Base-by-base conservation (phyloP, 2,797 vertebrate species). In the Myotis findleyi region DNA sequence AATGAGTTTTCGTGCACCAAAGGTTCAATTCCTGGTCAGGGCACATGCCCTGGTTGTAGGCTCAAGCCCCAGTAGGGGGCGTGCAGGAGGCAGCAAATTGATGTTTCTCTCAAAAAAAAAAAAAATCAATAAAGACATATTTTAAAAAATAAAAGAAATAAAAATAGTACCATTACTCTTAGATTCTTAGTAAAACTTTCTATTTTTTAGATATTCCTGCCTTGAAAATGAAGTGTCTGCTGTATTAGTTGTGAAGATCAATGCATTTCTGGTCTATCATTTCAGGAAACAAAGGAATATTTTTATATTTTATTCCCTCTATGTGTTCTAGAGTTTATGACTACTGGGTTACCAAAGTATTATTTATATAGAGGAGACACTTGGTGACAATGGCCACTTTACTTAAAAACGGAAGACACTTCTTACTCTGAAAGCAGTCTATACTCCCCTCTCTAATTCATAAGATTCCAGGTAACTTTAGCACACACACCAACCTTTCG, bases 351-450 rank as follows among this genome's bases (percentile, higher is more conserved):
- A 82, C 49, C 36, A 27, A 66, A n/a, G 30, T 47, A 92, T 33
- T 64, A 91, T 27, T 95, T 87, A 79, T 12, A n/a, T 87, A 84
- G 57, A 94, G 25, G 38, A 66, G 72, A 88, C 80, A 75, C 41
- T 6, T 53, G 80, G 62, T 13, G 18, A 64, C 51, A 68, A 89
- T 5, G 53, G 51, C 71, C 47, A 57, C 59, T 91, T 59, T 86
- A 47, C 23, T 44, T 41, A 44, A 77, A 91, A 87, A 57, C 4
- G 36, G 51, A 94, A 79, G 62, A 13, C 44, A 27, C 14, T n/a
- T 89, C 53, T 92, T 53, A 33, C 53, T 27, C 17, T 30, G 69
- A 86, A 88, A 81, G 36, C 17, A 55, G 47, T 12, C 12, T 59
- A 33, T 64, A 68, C 27, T 83, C 18, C 81, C 38, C 53, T 75